Base-by-base conservation (phyloP, 2,113 vertebrate species). In the Hirundichthys speculiger region DNA sequence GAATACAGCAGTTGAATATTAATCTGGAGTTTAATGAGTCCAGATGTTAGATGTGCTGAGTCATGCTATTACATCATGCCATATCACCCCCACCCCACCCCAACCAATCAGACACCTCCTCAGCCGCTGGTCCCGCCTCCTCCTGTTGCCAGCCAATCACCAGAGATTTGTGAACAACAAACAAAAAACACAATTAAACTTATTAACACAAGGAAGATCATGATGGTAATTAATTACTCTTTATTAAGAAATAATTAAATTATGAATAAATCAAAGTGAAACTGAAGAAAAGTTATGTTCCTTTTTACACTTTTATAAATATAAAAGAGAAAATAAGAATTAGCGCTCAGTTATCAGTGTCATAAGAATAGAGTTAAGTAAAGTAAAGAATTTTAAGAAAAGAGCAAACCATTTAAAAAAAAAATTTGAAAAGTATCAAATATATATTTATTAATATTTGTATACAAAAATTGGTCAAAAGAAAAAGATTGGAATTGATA, bases 71-170 rank as follows among this genome's bases (percentile, higher is more conserved):
- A 50, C 77, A 4, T 51, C 72, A 55, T 64, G 65, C 68, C 60
- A 65, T 64, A 60, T 78, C 45, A 16, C 53, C 48, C 18, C 13
- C 20, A 14, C 38, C 53, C 38, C 49, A 57, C 30, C 55, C 38
- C 41, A 13, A 65, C 75, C 80, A 82, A 69, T 87, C 65, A 82
- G 71, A 69, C 86, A 85, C 85, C 87, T 84, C 75, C 62, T 51
- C 71, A 40, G 74, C 38, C 54, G 27, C 70, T 62, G 73, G 66
- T 67, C 63, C 79, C 52, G 64, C 84, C 67, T 87, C 86, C 70
- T 85, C 75, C 86, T 86, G 79, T 13, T 63, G 41, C 0, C 55
- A 55, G 50, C 60, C 83, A 84, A 76, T 75, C 67, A 81, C 25
- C 78, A 58, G 20, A 72, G 13, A 77, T 43, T 67, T 45, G 10